Base-by-base conservation (phyloP, 2,113 vertebrate genomes). In the Labrus mixtus region DNA sequence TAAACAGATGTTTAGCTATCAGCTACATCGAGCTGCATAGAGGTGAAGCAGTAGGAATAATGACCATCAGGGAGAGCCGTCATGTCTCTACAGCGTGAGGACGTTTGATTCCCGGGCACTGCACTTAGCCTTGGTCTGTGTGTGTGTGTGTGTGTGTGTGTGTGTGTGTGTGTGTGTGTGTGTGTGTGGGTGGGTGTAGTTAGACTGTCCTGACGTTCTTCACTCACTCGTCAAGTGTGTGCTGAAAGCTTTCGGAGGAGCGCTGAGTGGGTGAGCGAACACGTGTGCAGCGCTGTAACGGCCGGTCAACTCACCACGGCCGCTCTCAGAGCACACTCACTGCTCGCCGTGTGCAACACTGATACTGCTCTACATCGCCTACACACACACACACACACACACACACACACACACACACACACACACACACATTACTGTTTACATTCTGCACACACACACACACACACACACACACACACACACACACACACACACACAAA, bases 151-250 rank as follows among this genome's bases (percentile, higher is more conserved):
- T 29, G 29, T 29, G 29, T 29, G 29, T 29, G 29, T 29, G 5
- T 29, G 29, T 29, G 29, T 29, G 29, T 29, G 29, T 29, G 29
- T 29, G 29, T 29, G 29, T 29, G 29, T 29, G 29, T 29, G 29
- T 33, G 29, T 33, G 29, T 33, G 66, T 50, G 71, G 46, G 85
- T 86, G 76, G 81, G 91, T 33, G 84, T 16, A 74, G 69, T 79
- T 85, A 83, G 77, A 83, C 76, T 68, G 74, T 79, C 64, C 54
- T 68, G 87, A 82, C 81, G 74, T 83, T 75, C 70, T 68, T 84
- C 84, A 76, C 87, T 83, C 73, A 69, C 84, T 82, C 56, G 73
- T 90, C 69, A 54, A 88, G 89, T 78, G 82, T 87, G 65, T 67
- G 68, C 82, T 88, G 76, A 91, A 79, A 87, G 64, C 64, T 70